phyloP scores from a whole-genome alignment of 2,113 vertebrate species.

The Chloroceryle aenea region DNA sequence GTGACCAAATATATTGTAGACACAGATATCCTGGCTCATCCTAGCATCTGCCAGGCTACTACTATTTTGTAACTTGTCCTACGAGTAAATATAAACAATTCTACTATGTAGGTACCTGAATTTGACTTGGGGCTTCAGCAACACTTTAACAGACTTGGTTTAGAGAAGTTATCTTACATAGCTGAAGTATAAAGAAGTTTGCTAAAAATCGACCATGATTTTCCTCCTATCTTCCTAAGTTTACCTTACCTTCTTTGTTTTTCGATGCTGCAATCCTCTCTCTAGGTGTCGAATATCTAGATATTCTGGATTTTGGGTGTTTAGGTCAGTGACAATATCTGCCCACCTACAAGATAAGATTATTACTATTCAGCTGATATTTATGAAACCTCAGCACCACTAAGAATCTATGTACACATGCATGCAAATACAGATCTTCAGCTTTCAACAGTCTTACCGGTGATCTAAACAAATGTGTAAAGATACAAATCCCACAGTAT shows the following conservation, averaged over 20 bases:
- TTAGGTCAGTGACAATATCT: slow-evolving; percentile 95
- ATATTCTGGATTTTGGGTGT: slow-evolving; percentile 97
- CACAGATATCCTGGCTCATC: not conserved
- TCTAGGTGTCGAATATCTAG: slow-evolving; percentile 96
- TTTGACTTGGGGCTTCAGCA: not conserved
- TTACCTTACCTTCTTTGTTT: slow-evolving; percentile 93
- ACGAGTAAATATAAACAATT: not conserved
- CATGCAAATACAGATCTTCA: not conserved
- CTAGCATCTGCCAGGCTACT: not conserved
- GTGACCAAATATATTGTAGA: not conserved
- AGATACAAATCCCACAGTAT: not conserved
- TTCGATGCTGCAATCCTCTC: slow-evolving; percentile 92
- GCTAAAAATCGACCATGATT: not conserved
- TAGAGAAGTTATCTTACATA: not conserved
- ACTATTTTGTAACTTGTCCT: not conserved
- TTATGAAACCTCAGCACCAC: not conserved
- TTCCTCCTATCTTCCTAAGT: not conserved
- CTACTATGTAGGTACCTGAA: not conserved
- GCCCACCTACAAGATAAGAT: slow-evolving; percentile 82
- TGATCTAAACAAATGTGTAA: not conserved
- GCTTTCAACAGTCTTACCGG: not conserved
- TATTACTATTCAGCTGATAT: not conserved
- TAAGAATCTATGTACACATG: rapidly evolving
- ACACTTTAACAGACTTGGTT: not conserved
- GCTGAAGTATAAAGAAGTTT: not conserved